A percentile compares a stretch with the other conserved stretches of the same genome.
phyloP scores from a whole-genome alignment of 2,113 vertebrate species.

The Pseudopodoces humilis region DNA sequence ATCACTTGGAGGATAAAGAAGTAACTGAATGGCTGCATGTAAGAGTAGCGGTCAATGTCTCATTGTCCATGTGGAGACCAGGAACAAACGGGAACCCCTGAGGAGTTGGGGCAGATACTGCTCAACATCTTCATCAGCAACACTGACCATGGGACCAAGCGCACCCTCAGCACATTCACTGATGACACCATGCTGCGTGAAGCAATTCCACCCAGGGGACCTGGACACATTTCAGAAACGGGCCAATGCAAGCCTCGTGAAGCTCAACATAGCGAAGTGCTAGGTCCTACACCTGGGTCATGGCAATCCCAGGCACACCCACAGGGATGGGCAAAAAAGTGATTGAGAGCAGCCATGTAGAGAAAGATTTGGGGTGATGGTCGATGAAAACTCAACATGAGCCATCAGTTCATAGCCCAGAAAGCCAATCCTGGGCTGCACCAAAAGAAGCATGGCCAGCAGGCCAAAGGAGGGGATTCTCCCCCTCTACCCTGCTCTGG shows the following conservation, averaged over 20 bases:
- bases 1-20: background rate
- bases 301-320: background rate
- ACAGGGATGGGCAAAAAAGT: background rate
- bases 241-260: background rate
- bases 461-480: background rate
- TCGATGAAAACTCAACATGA: background rate
- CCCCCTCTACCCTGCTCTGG: background rate
- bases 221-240: rapidly evolving
- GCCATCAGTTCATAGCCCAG: background rate
- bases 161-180: rapidly evolving
- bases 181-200: rapidly evolving
- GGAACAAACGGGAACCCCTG: background rate
- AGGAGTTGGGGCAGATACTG: background rate
- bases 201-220: background rate
- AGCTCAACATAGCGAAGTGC: background rate
- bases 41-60: background rate
- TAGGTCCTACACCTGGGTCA: too few species aligned
- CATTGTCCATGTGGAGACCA: background rate
- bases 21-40: background rate
- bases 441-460: background rate
- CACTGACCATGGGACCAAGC: background rate
- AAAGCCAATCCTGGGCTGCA: background rate
- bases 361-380: background rate
- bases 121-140: background rate
- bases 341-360: background rate